Evolutionary conservation across 2,797 vertebrate genomes (phyloP).

Genomic region (Neomorphus geoffroyi): DNA sequence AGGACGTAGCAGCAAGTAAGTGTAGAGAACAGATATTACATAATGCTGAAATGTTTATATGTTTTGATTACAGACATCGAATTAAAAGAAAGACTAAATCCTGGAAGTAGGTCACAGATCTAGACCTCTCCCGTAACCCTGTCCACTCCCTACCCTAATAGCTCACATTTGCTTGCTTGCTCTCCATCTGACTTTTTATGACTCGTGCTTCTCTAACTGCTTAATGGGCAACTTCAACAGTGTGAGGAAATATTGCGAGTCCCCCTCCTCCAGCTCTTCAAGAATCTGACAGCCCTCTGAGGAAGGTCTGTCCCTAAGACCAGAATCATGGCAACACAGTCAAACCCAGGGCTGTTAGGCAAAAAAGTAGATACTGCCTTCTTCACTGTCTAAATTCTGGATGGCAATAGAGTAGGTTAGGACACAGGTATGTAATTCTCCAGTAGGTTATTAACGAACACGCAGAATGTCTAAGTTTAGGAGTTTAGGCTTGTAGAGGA

Average conservation of each 20-base stretch:
- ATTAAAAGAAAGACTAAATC: background rate
- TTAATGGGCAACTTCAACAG: fast-evolving
- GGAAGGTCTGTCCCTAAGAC: background rate
- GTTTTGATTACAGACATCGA: background rate
- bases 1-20: background rate
- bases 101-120: background rate
- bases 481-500: background rate
- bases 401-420: background rate
- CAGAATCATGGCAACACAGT: background rate
- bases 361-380: background rate
- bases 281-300: background rate
- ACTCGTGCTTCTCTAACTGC: background rate
- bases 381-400: background rate
- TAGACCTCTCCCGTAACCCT: background rate
- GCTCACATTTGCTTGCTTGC: background rate
- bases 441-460: background rate
- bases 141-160: background rate
- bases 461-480: background rate
- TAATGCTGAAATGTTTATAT: background rate
- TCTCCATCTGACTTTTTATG: background rate
- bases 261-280: background rate
- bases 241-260: background rate
- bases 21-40: background rate
- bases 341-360: background rate
- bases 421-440: background rate